These are phyloP conservation scores for Uria aalge DNA, from an alignment of 2,113 vertebrate species.

Conservation along the genomic window DNA sequence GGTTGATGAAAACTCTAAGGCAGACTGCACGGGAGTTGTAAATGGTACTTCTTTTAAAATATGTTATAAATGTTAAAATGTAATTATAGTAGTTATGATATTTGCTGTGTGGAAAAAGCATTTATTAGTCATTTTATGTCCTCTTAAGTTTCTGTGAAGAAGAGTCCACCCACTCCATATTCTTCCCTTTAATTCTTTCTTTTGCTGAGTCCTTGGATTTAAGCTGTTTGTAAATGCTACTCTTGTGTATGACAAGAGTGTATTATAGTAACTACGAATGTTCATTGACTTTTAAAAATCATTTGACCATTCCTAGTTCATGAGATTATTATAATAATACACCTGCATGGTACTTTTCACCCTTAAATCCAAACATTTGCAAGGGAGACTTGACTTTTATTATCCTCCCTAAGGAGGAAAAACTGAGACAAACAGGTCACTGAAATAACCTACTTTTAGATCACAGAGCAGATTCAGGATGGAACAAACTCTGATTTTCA, in stretches of 20 bases:
- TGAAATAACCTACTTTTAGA: background rate
- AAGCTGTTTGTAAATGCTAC: background rate
- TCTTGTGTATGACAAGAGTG: background rate
- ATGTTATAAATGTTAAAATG: background rate
- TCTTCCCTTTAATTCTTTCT: background rate
- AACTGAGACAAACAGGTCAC: background rate
- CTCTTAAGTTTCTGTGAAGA: background rate
- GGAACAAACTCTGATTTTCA: background rate
- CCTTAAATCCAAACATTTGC: background rate
- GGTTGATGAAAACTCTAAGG: background rate
- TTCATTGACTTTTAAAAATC: background rate
- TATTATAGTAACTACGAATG: background rate
- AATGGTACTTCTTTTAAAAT: background rate
- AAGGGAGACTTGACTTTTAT: background rate
- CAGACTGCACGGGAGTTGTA: background rate
- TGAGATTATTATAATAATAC: background rate
- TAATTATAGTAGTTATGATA: background rate
- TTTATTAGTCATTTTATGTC: background rate
- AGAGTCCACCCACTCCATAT: background rate
- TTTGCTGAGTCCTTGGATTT: background rate
- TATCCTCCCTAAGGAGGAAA: background rate
- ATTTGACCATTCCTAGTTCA: background rate
- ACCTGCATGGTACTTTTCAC: background rate
- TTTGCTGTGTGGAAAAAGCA: background rate
- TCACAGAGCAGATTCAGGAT: background rate